Conservation (phyloP, 2,797 vertebrate species). For the Acrocephalus scirpaceus region DNA sequence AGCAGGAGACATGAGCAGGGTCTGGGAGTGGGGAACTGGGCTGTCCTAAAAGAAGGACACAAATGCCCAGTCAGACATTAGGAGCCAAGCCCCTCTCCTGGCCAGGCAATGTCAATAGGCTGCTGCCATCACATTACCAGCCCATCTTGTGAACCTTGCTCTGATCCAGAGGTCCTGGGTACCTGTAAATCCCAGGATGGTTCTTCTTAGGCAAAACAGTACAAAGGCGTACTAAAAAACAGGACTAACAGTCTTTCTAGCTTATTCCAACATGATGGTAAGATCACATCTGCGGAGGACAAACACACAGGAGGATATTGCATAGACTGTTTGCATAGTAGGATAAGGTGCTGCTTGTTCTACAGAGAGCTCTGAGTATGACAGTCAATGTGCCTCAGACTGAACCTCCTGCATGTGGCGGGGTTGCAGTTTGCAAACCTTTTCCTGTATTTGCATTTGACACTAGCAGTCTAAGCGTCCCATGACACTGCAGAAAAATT, state of each 20-base stretch:
- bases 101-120: background rate
- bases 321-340: background rate
- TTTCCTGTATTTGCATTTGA: background rate
- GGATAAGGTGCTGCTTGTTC: background rate
- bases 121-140: background rate
- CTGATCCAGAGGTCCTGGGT: background rate
- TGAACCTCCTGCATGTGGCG: fast-evolving
- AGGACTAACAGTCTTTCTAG: background rate
- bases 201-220: background rate
- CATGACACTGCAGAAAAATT: background rate
- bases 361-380: background rate
- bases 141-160: background rate
- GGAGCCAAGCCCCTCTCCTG: background rate
- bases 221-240: background rate
- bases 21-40: background rate
- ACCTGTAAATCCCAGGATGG: background rate
- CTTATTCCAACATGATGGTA: background rate
- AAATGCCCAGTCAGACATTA: background rate
- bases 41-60: background rate
- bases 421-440: background rate
- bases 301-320: background rate
- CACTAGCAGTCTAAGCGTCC: background rate
- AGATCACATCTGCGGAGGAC: background rate
- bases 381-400: background rate
- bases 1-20: background rate